These are phyloP conservation scores for Hirudo medicinalis DNA, from an alignment of 1,140 invertebrate species.

Conservation along the genomic window DNA sequence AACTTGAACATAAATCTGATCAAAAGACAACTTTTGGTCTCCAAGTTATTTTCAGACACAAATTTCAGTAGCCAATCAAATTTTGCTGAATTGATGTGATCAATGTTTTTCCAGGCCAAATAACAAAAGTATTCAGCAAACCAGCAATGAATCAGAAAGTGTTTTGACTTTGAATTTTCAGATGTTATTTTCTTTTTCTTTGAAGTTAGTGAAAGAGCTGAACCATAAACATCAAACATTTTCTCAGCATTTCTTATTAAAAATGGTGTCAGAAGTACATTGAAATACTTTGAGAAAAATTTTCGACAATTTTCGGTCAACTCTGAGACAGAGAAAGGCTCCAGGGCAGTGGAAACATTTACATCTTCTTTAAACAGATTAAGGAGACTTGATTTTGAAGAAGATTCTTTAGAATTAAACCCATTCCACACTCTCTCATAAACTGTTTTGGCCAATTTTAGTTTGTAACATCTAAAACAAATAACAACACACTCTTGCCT, in stretches of 20 bases:
- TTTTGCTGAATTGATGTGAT: not conserved
- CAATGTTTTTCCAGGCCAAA: slow-evolving; percentile 8
- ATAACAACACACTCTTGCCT: not conserved
- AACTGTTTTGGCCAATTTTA: not conserved
- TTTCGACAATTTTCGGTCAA: not conserved
- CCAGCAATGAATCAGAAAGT: slow-evolving; percentile 9
- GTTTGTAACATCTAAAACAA: slow-evolving; percentile 10
- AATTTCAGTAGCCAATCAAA: slow-evolving; percentile 9
- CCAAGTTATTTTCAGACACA: not conserved
- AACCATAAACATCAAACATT: not conserved
- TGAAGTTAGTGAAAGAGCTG: not conserved
- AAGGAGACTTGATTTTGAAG: not conserved
- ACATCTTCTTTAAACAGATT: slow-evolving; percentile 2
- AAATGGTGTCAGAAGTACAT: not conserved
- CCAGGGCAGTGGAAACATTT: not conserved
- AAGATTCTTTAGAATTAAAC: not conserved
- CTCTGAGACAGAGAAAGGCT: not conserved
- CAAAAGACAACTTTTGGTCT: slow-evolving; percentile 8
- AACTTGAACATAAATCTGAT: slow-evolving; percentile 7
- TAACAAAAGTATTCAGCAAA: slow-evolving; percentile 7
- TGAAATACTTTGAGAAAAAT: slow-evolving; percentile 11
- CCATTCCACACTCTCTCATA: slow-evolving; percentile 8
- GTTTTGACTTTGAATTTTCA: slow-evolving; percentile 4
- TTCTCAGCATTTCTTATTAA: slow-evolving; percentile 3
- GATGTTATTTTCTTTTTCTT: slow-evolving; percentile 9